Base-by-base conservation (phyloP, 2,888 invertebrate genomes). In the Dorcus hopei region DNA sequence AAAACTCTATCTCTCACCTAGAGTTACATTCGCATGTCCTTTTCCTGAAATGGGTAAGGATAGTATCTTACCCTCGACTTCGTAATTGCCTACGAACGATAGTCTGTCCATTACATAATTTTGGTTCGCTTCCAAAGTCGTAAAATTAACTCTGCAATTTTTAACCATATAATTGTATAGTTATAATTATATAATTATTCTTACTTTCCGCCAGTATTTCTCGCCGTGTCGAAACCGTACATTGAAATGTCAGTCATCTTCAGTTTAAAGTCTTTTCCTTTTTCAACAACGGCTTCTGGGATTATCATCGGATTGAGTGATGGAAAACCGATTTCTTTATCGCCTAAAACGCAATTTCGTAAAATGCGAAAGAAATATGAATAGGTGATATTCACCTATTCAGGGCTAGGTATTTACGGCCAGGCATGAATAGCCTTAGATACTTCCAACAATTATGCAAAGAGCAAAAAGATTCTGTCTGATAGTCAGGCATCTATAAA, bases 171-270 rank as follows among this genome's bases (percentile, higher is more conserved):
- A 33, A 33, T 33, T 33, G 6, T 6, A 26, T 16, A 41, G 33
- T 38, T 38, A 39, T 9, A 3, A 3, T 23, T 33, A 9, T 23
- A 14, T 38, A 51, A 19, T 38, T 1, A 3, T 40, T 61, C 65
- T 61, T 63, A 70, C 70, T 57, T 49, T 3, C 62, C 38, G 14
- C 65, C 62, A 19, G 61, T 59, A 9, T 68, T 38, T 19, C 49
- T 52, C 4, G 63, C 42, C 11, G 62, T 62, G 14, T 69, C 66
- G 16, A 71, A 50, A 51, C 70, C 70, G 40, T 38, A 42, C n/a
- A 71, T 45, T 7, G 58, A 51, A 1, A 58, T 9, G 57, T 72
- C 58, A 9, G 14, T 14, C 14, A 14, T 14, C 1, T 14, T 14
- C 14, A 14, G 14, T 14, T 14, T 14, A 14, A 14, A 14, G 14